phyloP scores from a whole-genome alignment of 2,888 invertebrate genomes.

The Lacanobia wlatinum region DNA sequence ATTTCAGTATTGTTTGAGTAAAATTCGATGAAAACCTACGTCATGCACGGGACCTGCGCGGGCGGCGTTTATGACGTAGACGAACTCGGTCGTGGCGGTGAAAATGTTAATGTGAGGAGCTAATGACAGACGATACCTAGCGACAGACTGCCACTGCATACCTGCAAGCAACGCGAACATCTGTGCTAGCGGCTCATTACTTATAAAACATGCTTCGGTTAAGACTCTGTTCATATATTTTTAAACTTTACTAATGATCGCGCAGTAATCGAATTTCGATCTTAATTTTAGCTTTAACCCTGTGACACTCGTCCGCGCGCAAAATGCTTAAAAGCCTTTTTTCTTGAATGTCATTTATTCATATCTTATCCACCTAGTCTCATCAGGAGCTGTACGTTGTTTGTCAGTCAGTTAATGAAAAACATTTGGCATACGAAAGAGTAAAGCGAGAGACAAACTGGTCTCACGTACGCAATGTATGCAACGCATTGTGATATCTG shows the following conservation, averaged over 20 bases:
- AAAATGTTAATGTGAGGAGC: constrained; percentile 36
- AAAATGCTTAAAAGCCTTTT: too few species aligned
- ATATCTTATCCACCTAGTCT: not conserved
- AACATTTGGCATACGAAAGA: not conserved
- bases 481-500: too few species aligned
- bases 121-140: not conserved
- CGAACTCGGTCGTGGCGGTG: constrained; percentile 13
- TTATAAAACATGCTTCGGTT: not conserved
- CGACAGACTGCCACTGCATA: too few species aligned
- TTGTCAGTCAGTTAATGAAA: not conserved
- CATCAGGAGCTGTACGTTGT: constrained; percentile 1
- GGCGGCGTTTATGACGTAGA: constrained; percentile 20
- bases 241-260: too few species aligned
- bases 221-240: too few species aligned
- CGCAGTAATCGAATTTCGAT: not conserved
- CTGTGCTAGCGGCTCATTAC: not conserved
- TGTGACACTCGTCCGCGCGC: too few species aligned
- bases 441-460: too few species aligned
- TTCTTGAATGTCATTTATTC: too few species aligned
- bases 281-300: not conserved
- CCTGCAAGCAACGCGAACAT: not conserved
- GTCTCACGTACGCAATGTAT: too few species aligned
- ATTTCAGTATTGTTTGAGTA: constrained; percentile 38
- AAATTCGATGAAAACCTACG: constrained; percentile 13
- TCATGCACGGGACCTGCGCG: not conserved